Evolutionary conservation across 2,888 invertebrate genomes (phyloP).

Genomic region (Blera fallax): DNA sequence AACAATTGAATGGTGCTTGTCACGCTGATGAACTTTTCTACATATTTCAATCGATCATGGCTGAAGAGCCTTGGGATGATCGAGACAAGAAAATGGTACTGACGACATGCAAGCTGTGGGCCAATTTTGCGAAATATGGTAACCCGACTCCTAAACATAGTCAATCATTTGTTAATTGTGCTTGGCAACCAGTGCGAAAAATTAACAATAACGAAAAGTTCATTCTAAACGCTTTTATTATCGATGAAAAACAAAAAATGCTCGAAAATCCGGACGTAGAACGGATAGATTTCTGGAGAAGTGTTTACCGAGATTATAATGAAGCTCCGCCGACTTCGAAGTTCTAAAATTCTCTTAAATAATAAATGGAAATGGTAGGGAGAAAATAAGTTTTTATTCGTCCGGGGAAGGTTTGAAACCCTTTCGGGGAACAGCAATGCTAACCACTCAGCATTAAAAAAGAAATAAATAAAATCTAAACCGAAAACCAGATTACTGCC

Average conservation of each 20-base stretch:
- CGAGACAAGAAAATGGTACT: constrained; percentile 79
- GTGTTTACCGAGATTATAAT: constrained; percentile 78
- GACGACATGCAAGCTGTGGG: constrained; percentile 84
- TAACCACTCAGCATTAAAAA: too few relatives aligned
- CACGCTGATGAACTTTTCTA: constrained; percentile 86
- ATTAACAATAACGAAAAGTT: constrained; percentile 61
- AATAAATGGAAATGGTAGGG: not conserved
- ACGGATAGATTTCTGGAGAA: constrained; percentile 79
- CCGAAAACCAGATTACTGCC: too few relatives aligned
- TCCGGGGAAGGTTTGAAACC: too few relatives aligned
- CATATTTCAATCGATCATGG: constrained; percentile 81
- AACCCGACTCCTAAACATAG: constrained; percentile 78
- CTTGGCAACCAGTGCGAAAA: constrained; percentile 77
- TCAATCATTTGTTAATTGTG: constrained; percentile 48
- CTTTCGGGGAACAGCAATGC: too few relatives aligned
- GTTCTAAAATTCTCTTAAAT: not conserved
- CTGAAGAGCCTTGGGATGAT: constrained; percentile 67
- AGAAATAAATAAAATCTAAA: too few relatives aligned
- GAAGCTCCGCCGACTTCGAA: not conserved
- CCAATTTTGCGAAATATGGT: constrained; percentile 85
- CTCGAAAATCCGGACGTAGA: constrained; percentile 77
- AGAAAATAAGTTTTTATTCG: not conserved
- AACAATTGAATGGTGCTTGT: constrained; percentile 83
- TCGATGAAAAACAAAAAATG: constrained; percentile 77
- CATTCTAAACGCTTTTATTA: constrained; percentile 77